phyloP scores from a whole-genome alignment of 2,888 invertebrate species.

The Trisateles emortualis region DNA sequence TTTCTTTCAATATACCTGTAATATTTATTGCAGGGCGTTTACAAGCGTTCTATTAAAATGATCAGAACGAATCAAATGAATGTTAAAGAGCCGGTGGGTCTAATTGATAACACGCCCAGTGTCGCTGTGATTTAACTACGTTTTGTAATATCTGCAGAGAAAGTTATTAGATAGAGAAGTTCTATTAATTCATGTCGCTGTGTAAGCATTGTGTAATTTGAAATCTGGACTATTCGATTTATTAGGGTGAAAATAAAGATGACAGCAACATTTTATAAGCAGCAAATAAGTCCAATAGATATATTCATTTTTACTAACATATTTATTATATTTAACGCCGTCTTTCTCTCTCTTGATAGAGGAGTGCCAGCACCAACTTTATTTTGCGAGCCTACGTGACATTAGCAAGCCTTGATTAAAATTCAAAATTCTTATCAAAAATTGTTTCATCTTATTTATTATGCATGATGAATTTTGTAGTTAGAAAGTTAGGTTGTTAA shows the following conservation, averaged over 20 bases:
- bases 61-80: conserved; percentile 61
- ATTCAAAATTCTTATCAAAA: conserved; percentile 14
- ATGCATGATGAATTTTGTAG: conserved; percentile 31
- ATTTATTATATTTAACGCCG: no score
- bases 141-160: conserved; percentile 50
- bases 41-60: conserved; percentile 56
- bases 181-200: conserved; percentile 28
- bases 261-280: no score
- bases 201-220: conserved; percentile 10
- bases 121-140: conserved; percentile 51
- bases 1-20: conserved; percentile 24
- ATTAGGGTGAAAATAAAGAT: no score
- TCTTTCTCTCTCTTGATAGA: no score
- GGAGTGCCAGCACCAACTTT: no score
- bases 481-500: conserved; percentile 36
- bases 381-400: neutral
- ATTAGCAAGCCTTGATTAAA: conserved; percentile 8
- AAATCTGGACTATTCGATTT: conserved; percentile 12
- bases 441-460: conserved; percentile 22
- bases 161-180: conserved; percentile 36
- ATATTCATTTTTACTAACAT: no score
- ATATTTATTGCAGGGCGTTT: conserved; percentile 42
- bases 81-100: conserved; percentile 55
- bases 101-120: conserved; percentile 65
- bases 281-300: no score